Evolutionary conservation across 2,888 invertebrate genomes (phyloP), one percentile per base, ranked within the genome.

Genomic region (Drosophila neutralis): DNA sequence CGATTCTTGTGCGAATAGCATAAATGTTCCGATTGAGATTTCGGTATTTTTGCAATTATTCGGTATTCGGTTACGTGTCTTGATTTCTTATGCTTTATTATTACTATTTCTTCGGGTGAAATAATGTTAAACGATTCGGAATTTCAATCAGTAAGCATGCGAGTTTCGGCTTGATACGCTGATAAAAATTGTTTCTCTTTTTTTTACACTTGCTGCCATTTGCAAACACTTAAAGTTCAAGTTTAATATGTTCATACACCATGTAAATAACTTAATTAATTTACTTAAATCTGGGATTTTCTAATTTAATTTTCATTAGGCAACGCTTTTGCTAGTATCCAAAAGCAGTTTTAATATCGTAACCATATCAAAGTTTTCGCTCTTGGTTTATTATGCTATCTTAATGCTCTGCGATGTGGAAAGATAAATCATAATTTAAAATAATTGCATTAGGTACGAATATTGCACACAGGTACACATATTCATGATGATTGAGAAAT

Each of bases 401-500:
- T 15, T 24, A 45, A 24, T 45, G 21, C 1, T 24, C 21, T 45
- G 24, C 7, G 15, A 24, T 24, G 42, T 21, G 42, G 42, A 42
- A 21, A 21, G 21, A 45, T 45, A 15, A 45, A 45, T 27, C 45
- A 45, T 27, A 24, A 45, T 45, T 45, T 15, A 24, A 45, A 15
- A 45, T 45, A 45, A 45, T 45, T 45, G 45, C 24, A 24, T 45
- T 18, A 24, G 45, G 8, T 24, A 4, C 24, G 2, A 15, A 15
- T 24, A 45, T 15, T 45, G 15, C 15, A 45, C 24, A 45, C 2
- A 24, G 45, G 7, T 24, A 45, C 21, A 24, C 35, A 70, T 69
- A 66, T 53, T 54, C 63, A 69, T 56, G 49, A 57, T 79, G 82
- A 76, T 69, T 82, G 73, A 73, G 62, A 76, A 73, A 60, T 73